These are phyloP conservation scores for Dicrostonyx torquatus DNA, from an alignment of 2,797 vertebrate species.

Conservation along the genomic window DNA sequence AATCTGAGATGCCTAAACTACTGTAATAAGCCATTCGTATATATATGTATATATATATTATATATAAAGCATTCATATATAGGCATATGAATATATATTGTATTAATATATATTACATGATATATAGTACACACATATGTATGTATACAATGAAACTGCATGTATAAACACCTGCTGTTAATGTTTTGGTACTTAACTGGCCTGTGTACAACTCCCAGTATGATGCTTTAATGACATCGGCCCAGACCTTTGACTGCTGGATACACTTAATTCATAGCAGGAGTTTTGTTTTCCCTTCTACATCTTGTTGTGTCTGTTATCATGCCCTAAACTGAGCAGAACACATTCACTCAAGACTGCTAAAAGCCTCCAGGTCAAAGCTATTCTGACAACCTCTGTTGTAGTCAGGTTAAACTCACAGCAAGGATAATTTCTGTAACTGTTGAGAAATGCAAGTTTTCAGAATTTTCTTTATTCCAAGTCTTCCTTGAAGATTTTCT, in stretches of 20 bases:
- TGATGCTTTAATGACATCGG: neutral
- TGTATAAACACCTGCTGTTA: neutral
- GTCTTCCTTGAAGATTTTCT: neutral
- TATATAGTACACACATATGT: neutral
- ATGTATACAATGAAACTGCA: no score
- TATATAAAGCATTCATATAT: neutral
- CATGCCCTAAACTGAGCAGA: slow-evolving; percentile 28
- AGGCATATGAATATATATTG: neutral
- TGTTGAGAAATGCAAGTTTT: neutral
- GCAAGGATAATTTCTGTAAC: neutral
- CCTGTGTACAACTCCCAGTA: neutral
- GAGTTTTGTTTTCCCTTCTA: slow-evolving; percentile 20
- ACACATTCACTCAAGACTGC: neutral
- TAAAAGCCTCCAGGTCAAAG: neutral
- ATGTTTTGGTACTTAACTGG: slow-evolving; percentile 11
- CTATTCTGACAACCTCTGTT: neutral
- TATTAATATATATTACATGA: neutral
- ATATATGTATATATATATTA: neutral
- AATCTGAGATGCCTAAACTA: neutral
- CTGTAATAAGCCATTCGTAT: neutral
- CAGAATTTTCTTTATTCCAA: neutral
- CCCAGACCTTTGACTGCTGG: slow-evolving; percentile 52
- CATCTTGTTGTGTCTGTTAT: slow-evolving; percentile 10
- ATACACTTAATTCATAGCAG: slow-evolving; percentile 29
- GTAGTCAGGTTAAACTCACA: neutral